phyloP scores from a whole-genome alignment of 2,888 invertebrate species.

The Osmoderma eremita region DNA sequence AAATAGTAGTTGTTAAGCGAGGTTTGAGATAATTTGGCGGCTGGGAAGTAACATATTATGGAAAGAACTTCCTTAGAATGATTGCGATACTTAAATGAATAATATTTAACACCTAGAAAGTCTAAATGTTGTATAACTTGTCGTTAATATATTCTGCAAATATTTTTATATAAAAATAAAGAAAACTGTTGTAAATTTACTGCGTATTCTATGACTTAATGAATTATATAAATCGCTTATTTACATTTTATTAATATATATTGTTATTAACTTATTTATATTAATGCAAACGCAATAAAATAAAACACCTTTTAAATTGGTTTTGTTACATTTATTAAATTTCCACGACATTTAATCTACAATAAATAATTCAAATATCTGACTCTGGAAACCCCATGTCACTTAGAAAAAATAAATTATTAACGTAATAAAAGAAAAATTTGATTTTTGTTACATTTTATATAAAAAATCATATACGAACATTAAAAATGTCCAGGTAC shows the following conservation, averaged over 20 bases:
- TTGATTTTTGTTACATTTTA: too few relatives aligned
- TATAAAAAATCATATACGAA: too few relatives aligned
- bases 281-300: not conserved
- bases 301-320: not conserved
- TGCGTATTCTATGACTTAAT: too few relatives aligned
- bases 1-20: constrained; percentile 45
- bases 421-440: too few relatives aligned
- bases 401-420: too few relatives aligned
- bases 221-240: not conserved
- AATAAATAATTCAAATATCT: too few relatives aligned
- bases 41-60: too few relatives aligned
- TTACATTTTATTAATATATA: not conserved
- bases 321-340: not conserved
- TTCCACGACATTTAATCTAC: not conserved
- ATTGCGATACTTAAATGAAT: too few relatives aligned
- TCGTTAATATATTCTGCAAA: constrained; percentile 21
- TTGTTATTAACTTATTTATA: constrained; percentile 17
- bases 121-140: constrained; percentile 14
- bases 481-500: too few relatives aligned
- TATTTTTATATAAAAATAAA: constrained; percentile 19
- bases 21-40: too few relatives aligned
- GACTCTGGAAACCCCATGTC: too few relatives aligned
- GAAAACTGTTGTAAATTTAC: not conserved
- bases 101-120: not conserved
- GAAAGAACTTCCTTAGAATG: too few relatives aligned